A percentile compares a stretch with the other conserved stretches of the same genome.
phyloP scores from a whole-genome alignment of 2,113 vertebrate genomes.

The Xenus cinereus region DNA sequence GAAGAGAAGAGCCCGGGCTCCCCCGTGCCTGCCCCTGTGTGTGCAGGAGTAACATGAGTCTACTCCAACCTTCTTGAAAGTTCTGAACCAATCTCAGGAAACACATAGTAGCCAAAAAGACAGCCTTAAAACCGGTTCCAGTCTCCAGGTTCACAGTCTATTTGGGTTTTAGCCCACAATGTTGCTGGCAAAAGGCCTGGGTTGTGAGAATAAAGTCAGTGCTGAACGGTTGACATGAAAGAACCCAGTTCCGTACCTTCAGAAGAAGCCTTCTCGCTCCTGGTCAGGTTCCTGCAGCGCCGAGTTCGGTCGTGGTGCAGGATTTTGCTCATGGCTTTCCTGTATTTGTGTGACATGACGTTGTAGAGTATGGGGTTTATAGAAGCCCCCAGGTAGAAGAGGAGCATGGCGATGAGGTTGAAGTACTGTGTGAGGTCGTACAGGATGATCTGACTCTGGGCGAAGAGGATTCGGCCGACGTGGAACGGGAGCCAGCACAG shows the following conservation, averaged over 20 bases:
- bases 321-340: background rate
- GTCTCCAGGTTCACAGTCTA: no score
- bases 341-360: background rate
- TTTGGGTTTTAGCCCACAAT: background rate
- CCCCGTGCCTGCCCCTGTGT: background rate
- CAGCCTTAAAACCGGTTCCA: background rate
- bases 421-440: constrained; percentile 22
- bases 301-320: background rate
- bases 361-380: constrained; percentile 25
- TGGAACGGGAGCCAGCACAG: constrained; percentile 36
- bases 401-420: constrained; percentile 20
- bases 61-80: background rate
- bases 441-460: background rate
- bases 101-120: background rate
- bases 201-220: rapidly evolving
- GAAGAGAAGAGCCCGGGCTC: background rate
- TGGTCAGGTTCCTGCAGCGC: background rate
- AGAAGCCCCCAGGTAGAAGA: constrained; percentile 25
- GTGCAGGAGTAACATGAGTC: rapidly evolving
- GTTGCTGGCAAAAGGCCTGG: background rate
- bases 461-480: constrained; percentile 8
- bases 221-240: background rate
- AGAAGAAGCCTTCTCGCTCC: background rate
- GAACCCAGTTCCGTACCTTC: background rate
- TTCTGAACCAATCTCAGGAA: background rate